Base-by-base conservation (phyloP, 2,797 vertebrate genomes). In the Triplophysa bombifrons region DNA sequence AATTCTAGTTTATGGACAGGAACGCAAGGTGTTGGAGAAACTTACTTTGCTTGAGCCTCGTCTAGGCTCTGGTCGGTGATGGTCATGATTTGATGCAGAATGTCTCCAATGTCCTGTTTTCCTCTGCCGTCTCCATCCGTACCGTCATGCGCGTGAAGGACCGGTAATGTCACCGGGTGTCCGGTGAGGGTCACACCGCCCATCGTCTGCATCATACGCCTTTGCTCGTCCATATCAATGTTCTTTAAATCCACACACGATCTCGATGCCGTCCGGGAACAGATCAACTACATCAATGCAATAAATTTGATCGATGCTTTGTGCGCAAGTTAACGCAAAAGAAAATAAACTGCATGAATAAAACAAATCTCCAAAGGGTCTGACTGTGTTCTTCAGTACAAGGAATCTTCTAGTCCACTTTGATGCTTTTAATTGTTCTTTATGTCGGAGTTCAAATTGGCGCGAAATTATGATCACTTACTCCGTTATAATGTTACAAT, bases 31-130 rank as follows among this genome's bases (percentile, higher is more conserved):
- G 38, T 41, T 41, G 9, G 8, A 87, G 83, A 90, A 93, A 96
- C 95, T 92, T 94, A 96, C 95, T 96, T 96, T 93, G 94, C 94
- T 91, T 96, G 95, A 82, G 95, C 95, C 91, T 96, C 95, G 87
- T 96, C 95, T 94, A 96, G 88, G 91, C 95, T 96, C 93, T 96
- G 95, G 92, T 96, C 95, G 78, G 95, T 96, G 91, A 96, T 96
- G 92, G 94, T 95, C 95, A 96, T 96, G 88, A 96, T 96, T 91
- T 96, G 95, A 86, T 96, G 95, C 58, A 96, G 93, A 90, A 96
- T 95, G 90, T 94, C 94, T 74, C 94, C 94, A 88, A 96, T 95
- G 92, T 95, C 94, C 89, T 95, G 95, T 88, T 95, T 95, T 30
- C 17, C 44, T 86, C 94, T 93, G 86, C 90, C 93, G 89, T 94